phyloP scores from a whole-genome alignment of 2,797 vertebrate species.

The Catostomus latipinnis region DNA sequence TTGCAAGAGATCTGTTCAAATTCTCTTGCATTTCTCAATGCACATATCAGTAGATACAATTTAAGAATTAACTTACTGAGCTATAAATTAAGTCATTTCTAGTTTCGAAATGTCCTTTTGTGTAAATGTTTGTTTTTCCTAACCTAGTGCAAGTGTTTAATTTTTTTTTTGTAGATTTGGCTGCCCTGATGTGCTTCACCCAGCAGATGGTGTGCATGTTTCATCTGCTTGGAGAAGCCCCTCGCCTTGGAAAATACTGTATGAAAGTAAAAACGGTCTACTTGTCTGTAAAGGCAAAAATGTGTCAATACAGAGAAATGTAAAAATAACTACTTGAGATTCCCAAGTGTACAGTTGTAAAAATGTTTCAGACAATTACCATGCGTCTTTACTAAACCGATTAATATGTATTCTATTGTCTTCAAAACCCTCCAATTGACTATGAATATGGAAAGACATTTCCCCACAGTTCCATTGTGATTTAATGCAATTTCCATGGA shows the following conservation, averaged over 20 bases:
- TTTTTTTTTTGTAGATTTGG: neutral
- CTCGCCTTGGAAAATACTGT: neutral
- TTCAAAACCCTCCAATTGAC: conserved; percentile 10
- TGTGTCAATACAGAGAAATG: neutral
- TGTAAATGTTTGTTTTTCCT: no score
- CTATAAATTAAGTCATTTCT: no score
- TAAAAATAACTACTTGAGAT: neutral
- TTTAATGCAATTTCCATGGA: conserved; percentile 54
- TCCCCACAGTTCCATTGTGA: conserved; percentile 15
- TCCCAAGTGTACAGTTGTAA: neutral
- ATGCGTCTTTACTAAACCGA: neutral
- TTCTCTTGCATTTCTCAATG: no score
- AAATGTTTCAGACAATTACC: neutral
- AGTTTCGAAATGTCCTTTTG: no score
- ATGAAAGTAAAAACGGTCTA: neutral
- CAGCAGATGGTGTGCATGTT: conserved; percentile 49
- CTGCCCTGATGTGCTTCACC: conserved; percentile 4
- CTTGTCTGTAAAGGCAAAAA: neutral
- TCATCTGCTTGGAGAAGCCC: neutral
- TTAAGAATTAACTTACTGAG: no score
- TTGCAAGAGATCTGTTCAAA: no score
- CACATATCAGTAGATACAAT: no score
- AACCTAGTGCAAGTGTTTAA: no score
- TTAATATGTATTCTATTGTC: conserved; percentile 17
- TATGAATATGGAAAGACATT: conserved; percentile 25